Conservation (phyloP, 2,113 vertebrate species). For the Herpetotheres cachinnans region DNA sequence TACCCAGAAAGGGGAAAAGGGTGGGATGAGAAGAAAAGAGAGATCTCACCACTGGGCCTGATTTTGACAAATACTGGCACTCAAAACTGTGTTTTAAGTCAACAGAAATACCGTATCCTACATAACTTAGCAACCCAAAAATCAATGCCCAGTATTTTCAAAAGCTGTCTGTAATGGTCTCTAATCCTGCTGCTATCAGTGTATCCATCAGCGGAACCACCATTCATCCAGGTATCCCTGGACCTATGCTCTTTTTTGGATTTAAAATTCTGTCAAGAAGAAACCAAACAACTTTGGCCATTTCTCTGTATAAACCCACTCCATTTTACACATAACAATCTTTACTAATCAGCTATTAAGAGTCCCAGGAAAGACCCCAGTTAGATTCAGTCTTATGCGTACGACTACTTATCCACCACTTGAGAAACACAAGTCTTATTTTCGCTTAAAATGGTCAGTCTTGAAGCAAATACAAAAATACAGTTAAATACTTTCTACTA, state of each 20-base stretch:
- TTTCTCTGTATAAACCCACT: not conserved
- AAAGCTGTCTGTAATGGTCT: not conserved
- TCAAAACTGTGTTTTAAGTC: not conserved
- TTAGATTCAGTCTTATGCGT: not conserved
- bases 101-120: not conserved
- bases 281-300: not conserved
- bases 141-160: not conserved
- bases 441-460: not conserved
- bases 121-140: not conserved
- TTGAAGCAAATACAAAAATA: slow-evolving; percentile 7
- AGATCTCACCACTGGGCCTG: not conserved
- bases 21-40: slow-evolving; percentile 19
- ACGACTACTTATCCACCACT: not conserved
- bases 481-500: not conserved
- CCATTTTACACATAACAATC: not conserved
- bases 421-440: not conserved
- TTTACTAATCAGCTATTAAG: not conserved
- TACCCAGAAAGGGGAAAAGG: not conserved
- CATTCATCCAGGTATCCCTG: not conserved
- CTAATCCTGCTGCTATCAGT: not conserved
- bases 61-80: slow-evolving; percentile 13
- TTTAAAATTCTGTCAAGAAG: not conserved
- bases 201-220: not conserved
- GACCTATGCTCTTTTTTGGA: not conserved
- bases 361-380: not conserved